Evolutionary conservation across 37 sponge, comb jelly and placozoan genomes (phyloP).

Genomic region (Spongia lamella): DNA sequence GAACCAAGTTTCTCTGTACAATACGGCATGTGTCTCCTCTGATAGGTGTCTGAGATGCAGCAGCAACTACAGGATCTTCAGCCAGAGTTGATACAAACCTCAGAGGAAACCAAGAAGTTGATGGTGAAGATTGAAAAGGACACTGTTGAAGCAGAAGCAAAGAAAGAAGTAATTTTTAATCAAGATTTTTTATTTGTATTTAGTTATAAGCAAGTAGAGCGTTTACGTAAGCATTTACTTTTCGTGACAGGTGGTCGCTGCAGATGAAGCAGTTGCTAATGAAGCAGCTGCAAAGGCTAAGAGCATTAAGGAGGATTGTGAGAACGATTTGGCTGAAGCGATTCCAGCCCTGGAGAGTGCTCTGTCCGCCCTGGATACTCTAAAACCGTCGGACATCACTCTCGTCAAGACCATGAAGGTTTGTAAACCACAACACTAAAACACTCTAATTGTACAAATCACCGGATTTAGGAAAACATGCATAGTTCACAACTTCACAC

Average conservation of each 20-base stretch:
- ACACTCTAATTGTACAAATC: neutral
- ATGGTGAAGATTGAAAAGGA: slow-evolving; percentile 98
- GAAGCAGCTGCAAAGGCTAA: slow-evolving; percentile 89
- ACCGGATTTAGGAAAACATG: too few relatives aligned
- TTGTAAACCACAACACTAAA: neutral
- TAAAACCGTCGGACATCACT: slow-evolving; percentile 95
- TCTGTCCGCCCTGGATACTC: slow-evolving; percentile 94
- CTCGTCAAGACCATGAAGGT: slow-evolving; percentile 97
- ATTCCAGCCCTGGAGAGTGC: slow-evolving; percentile 97
- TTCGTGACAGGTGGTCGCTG: slow-evolving; percentile 83
- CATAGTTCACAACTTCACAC: too few relatives aligned
- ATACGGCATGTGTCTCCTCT: neutral
- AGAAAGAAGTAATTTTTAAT: slow-evolving; percentile 71
- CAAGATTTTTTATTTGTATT: neutral
- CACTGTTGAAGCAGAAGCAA: slow-evolving; percentile 96
- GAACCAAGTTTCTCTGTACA: neutral
- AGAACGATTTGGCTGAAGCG: slow-evolving; percentile 94
- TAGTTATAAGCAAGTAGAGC: neutral
- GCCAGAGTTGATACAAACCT: slow-evolving; percentile 95
- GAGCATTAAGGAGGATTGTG: slow-evolving; percentile 98
- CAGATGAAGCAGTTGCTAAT: slow-evolving; percentile 96
- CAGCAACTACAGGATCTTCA: slow-evolving; percentile 87
- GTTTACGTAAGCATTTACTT: too few relatives aligned
- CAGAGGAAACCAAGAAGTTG: slow-evolving; percentile 87
- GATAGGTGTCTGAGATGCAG: slow-evolving; percentile 93